These are phyloP conservation scores for Dendroctonus valens DNA, from an alignment of 1,140 invertebrate species.

Conservation along the genomic window DNA sequence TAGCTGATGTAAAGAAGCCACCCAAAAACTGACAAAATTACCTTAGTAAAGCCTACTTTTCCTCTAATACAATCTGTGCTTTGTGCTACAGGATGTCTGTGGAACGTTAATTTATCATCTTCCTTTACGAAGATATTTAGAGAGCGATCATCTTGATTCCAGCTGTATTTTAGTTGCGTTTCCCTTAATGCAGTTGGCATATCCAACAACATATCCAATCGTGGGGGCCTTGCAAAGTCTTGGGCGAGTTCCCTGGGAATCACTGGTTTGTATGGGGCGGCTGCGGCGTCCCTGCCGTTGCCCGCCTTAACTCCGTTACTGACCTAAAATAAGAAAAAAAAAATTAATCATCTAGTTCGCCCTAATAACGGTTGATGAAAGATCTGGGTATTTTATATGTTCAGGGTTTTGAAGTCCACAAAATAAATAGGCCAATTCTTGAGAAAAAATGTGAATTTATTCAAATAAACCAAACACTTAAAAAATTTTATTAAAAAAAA, in stretches of 20 bases:
- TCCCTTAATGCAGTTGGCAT: constrained; percentile 90
- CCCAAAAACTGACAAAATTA: constrained; percentile 1
- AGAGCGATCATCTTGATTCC: constrained; percentile 96
- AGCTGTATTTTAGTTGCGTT: constrained; percentile 87
- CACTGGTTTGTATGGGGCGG: constrained; percentile 79
- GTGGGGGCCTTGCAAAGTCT: constrained; percentile 80
- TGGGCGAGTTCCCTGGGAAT: constrained; percentile 78
- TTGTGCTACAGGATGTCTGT: constrained; percentile 98
- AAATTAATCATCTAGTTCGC: neutral
- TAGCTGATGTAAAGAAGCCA: neutral
- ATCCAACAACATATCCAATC: constrained; percentile 92
- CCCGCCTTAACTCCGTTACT: constrained; percentile 68
- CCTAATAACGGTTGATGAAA: no score
- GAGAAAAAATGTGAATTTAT: no score
- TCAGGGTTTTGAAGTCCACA: no score
- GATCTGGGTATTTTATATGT: no score
- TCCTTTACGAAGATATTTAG: constrained; percentile 99
- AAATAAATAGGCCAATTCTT: no score
- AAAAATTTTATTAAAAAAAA: no score
- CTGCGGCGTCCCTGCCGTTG: constrained; percentile 66
- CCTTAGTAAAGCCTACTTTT: constrained; percentile 87
- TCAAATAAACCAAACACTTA: no score
- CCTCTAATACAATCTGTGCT: constrained; percentile 99
- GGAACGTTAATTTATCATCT: constrained; percentile 97
- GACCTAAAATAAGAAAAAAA: constrained; percentile 31